Base-by-base conservation (phyloP, 2,113 vertebrate species). In the Calonectris borealis region DNA sequence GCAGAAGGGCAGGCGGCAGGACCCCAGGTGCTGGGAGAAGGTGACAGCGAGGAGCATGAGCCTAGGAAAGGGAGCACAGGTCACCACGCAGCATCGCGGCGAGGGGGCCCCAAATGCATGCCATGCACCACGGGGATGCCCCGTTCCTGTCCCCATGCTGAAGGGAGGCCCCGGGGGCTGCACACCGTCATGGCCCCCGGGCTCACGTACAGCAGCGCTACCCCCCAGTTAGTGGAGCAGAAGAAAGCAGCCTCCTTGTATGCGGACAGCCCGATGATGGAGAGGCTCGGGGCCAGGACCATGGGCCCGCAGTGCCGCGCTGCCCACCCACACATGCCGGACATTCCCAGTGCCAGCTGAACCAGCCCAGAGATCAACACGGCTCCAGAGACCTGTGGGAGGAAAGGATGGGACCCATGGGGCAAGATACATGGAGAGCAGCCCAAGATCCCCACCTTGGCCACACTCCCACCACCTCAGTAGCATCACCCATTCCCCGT, bases 171-270 rank as follows among this genome's bases (percentile, higher is more conserved):
- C 46, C 8, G 12, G 13, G 24, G 44, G 7, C 54, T 2, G 5
- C 64, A 61, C 13, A 8, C 9, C 31, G 16, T 52, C 6, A 2
- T 11, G 6, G 40, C 19, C 48, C 44, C 46, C 6, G 2, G 72
- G 85, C 89, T 96, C 92, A 98, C 98, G 16, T 98, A 99, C 99
- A 98, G 97, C 83, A 98, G 84, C 1, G 98, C 98, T 76, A 99
- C 61, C 2, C 97, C 98, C 99, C 99, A 99, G 96, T 97, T 98
- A 75, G 98, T 86, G 9, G 98, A 99, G 92, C 98, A 99, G 87
- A 99, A 98, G 65, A 98, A 97, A 49, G 98, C 98, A 2, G 98
- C 98, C 85, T 98, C 98, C 64, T 97, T 98, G 97, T 99, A 98
- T 14, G 98, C 92, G 3, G 98, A 99, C 16, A 99, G 97, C 9